These are phyloP conservation scores for Parazoanthus darwini DNA, from an alignment of 92 coral and sea anemone genomes.

Conservation along the genomic window DNA sequence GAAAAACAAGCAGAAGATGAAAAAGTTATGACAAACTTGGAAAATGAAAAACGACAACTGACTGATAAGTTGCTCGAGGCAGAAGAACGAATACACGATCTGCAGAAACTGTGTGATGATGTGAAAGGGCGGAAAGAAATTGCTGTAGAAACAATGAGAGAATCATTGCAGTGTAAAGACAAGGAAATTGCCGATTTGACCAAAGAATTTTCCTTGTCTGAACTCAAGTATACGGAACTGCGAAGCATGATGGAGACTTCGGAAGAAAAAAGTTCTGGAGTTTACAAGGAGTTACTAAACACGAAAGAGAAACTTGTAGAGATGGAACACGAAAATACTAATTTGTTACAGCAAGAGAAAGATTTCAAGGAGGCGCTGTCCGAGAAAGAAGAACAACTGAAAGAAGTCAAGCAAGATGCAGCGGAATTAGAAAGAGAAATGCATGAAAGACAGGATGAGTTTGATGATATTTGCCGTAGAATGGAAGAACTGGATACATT, in stretches of 20 bases:
- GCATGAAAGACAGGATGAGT: slow-evolving; percentile 51
- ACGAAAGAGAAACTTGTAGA: slow-evolving; percentile 58
- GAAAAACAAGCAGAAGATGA: slow-evolving; percentile 49
- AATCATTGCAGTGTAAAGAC: slow-evolving; percentile 46
- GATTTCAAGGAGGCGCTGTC: slow-evolving; percentile 58
- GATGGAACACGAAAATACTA: slow-evolving; percentile 51
- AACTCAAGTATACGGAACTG: slow-evolving; percentile 61
- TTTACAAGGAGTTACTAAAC: slow-evolving; percentile 55
- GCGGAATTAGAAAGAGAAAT: slow-evolving; percentile 55
- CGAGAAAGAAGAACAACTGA: slow-evolving; percentile 63
- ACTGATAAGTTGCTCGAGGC: slow-evolving; percentile 45
- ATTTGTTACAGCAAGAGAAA: slow-evolving; percentile 46
- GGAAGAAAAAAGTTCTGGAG: slow-evolving; percentile 58
- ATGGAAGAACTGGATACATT: slow-evolving; percentile 51
- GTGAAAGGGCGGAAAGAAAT: slow-evolving; percentile 59
- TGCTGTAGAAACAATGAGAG: slow-evolving; percentile 57
- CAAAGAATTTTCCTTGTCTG: slow-evolving; percentile 52
- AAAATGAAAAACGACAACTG: slow-evolving; percentile 58
- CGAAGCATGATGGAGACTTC: slow-evolving; percentile 56
- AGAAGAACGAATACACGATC: slow-evolving; percentile 34
- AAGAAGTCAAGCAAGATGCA: slow-evolving; percentile 47
- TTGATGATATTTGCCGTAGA: slow-evolving; percentile 57
- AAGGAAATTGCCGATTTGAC: slow-evolving; percentile 58
- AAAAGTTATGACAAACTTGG: slow-evolving; percentile 43
- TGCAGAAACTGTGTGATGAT: slow-evolving; percentile 47